Evolutionary conservation across 1,140 invertebrate species (phyloP).

Genomic region (Platorchestia sp.): DNA sequence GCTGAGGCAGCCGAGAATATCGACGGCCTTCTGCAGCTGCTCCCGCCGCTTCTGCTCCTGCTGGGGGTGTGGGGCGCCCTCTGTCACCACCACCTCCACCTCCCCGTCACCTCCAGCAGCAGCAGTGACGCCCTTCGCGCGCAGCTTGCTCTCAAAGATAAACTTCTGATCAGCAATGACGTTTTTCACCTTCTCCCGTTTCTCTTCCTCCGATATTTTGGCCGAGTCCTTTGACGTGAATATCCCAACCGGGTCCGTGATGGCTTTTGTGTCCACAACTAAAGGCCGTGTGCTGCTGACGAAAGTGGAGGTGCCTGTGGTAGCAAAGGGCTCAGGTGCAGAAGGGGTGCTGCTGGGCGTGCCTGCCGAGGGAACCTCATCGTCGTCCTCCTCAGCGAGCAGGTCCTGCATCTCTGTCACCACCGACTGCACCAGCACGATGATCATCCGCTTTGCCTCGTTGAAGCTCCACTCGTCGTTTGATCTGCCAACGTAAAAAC

Average conservation of each 20-base stretch:
- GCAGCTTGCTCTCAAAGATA: conserved; percentile 1
- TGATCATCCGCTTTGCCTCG: conserved; percentile 34
- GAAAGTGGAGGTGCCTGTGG: background rate
- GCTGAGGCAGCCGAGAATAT: background rate
- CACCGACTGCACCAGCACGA: conserved; percentile 27
- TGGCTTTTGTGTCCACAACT: background rate
- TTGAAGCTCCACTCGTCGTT: background rate
- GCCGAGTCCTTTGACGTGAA: background rate
- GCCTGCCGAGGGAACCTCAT: background rate
- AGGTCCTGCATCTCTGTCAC: conserved; percentile 33
- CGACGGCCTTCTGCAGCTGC: conserved; percentile 30
- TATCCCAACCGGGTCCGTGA: background rate
- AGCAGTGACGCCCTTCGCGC: background rate
- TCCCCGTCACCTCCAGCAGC: background rate
- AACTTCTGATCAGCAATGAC: conserved; percentile 36
- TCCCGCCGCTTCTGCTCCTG: background rate
- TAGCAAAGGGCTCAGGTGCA: background rate
- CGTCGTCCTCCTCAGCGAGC: background rate
- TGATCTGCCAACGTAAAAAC: background rate
- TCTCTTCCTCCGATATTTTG: background rate
- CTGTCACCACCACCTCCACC: background rate
- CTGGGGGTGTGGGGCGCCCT: background rate
- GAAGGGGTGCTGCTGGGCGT: background rate
- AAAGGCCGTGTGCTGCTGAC: background rate
- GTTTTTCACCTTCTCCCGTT: background rate